Base-by-base conservation (phyloP, 2,888 invertebrate genomes). In the Brassicogethes aeneus region DNA sequence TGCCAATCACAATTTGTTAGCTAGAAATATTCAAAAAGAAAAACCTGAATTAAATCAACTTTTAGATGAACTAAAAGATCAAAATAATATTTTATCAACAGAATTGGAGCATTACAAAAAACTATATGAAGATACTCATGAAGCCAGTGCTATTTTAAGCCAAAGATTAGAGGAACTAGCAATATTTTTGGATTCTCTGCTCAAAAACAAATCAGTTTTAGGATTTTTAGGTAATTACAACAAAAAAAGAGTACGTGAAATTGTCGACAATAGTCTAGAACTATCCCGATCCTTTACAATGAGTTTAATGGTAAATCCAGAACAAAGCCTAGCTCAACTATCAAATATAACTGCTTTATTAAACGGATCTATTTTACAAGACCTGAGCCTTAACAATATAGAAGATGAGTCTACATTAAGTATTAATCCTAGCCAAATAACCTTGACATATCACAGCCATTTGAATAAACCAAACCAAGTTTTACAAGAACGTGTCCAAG, bases 151-250 rank as follows among this genome's bases (percentile, higher is more conserved):
- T 40, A 55, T 79, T 41, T 61, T 82, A 33, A 76, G 77, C 15
- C 70, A 69, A 2, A 71, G 81, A 23, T 65, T 82, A 37, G 79
- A 81, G 62, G 82, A 82, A 52, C 62, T 82, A 44, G 77, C 81
- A 1, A 71, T 73, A 53, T 82, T 82, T 57, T 64, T 82, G 50
- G 79, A 80, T 49, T 77, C 79, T 43, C 63, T 82, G 23, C 61
- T 82, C 15, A 73, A 74, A 42, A 75, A 80, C 52, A 78, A 77
- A 70, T 74, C 68, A 55, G 72, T 75, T n/a, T 50, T 74, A 5
- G 73, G 73, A 13, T 68, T 72, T 32, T 52, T 76, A 36, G 74
- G 74, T 1, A 64, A 65, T 2, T 72, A 73, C 42, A 68, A 72
- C 43, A 70, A 72, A n/a, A 64, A 64, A 37, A 69, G 70, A 10